These are phyloP conservation scores for Plebejus melissa DNA, from an alignment of 2,888 invertebrate genomes.

Conservation along the genomic window DNA sequence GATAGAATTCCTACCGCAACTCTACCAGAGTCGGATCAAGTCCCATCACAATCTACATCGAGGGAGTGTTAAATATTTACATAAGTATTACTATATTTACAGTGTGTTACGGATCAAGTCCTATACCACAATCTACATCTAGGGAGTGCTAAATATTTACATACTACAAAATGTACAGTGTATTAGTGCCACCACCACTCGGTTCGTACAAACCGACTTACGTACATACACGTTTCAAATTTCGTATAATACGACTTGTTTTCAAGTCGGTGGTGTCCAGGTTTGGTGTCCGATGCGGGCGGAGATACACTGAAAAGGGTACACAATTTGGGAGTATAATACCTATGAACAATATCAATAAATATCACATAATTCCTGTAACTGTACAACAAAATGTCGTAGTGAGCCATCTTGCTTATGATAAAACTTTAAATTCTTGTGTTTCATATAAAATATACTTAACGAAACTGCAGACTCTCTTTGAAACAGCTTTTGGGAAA, in stretches of 20 bases:
- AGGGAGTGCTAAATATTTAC: not conserved
- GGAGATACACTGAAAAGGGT: constrained; percentile 60
- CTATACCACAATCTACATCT: not conserved
- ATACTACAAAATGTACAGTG: not conserved
- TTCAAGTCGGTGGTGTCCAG: constrained; percentile 54
- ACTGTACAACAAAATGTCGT: not conserved
- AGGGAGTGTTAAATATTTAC: too few species aligned
- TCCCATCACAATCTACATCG: too few species aligned
- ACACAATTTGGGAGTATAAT: not conserved
- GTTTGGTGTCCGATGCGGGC: constrained; percentile 52
- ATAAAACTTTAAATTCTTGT: not conserved
- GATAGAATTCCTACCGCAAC: too few species aligned
- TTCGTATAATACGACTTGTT: constrained; percentile 61
- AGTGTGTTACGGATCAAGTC: not conserved
- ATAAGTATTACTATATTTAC: not conserved
- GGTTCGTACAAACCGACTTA: constrained; percentile 42
- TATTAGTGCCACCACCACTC: constrained; percentile 35
- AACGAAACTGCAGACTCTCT: not conserved
- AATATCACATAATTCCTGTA: not conserved
- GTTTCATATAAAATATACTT: not conserved
- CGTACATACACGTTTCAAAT: constrained; percentile 74
- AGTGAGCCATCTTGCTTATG: not conserved
- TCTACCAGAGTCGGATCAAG: too few species aligned
- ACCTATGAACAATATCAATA: not conserved
- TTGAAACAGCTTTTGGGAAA: not conserved